phyloP scores from a whole-genome alignment of 2,113 vertebrate species.

The Etia nguti region DNA sequence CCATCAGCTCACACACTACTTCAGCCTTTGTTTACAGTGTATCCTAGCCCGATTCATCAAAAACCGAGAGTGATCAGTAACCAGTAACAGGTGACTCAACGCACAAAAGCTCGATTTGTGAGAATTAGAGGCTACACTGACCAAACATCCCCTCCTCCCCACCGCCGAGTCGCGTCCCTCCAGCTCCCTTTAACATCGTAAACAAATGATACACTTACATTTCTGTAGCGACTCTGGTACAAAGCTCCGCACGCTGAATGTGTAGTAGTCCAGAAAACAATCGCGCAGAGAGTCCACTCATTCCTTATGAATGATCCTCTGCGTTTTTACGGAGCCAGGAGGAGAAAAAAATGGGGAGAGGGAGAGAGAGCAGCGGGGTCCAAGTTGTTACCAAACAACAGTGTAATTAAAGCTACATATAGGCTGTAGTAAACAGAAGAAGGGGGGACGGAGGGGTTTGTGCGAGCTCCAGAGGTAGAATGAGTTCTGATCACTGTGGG shows the following conservation, averaged over 20 bases:
- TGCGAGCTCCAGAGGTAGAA: conserved; percentile 74
- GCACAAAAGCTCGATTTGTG: conserved; percentile 20
- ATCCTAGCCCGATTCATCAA: neutral
- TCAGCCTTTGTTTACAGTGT: conserved; percentile 65
- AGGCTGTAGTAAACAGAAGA: conserved; percentile 67
- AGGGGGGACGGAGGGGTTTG: conserved; percentile 71
- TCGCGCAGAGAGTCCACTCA: conserved; percentile 60
- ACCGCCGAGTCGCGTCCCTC: neutral
- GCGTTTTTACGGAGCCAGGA: conserved; percentile 55
- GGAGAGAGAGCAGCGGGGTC: conserved; percentile 64
- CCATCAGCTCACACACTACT: conserved; percentile 23
- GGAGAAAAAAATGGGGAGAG: conserved; percentile 39
- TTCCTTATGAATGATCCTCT: conserved; percentile 66
- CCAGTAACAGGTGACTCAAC: conserved; percentile 59
- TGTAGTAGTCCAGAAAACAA: conserved; percentile 66
- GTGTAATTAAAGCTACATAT: conserved; percentile 74
- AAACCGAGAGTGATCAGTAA: neutral
- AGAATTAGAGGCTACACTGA: neutral
- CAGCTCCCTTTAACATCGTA: conserved; percentile 28
- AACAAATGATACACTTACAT: conserved; percentile 69
- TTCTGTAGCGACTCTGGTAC: conserved; percentile 64
- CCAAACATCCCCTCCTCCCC: conserved; percentile 7
- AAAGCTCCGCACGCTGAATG: conserved; percentile 60
- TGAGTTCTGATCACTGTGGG: conserved; percentile 73
- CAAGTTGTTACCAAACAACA: conserved; percentile 68